These are phyloP conservation scores for Labroides dimidiatus DNA, from an alignment of 2,797 vertebrate species.

Conservation along the genomic window DNA sequence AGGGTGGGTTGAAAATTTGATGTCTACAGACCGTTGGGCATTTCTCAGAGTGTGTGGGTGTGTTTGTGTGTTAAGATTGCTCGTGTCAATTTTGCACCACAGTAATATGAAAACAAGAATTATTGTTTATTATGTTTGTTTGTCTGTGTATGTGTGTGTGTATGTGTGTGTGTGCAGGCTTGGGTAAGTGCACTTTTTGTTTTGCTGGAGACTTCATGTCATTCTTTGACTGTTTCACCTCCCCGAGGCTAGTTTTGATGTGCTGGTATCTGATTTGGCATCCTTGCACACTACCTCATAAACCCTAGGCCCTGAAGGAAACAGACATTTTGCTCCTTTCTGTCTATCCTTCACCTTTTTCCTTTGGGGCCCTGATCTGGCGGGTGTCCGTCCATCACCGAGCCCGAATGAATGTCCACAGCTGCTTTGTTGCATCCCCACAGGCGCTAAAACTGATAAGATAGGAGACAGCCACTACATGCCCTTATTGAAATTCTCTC, in stretches of 20 bases:
- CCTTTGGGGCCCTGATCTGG: constrained; percentile 56
- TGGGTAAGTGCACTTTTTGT: constrained; percentile 49
- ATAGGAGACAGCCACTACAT: constrained; percentile 27
- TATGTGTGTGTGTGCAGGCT: background rate
- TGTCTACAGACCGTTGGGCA: constrained; percentile 51
- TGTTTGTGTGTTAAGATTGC: constrained; percentile 9
- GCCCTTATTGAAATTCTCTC: constrained; percentile 41
- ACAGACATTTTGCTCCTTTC: constrained; percentile 50
- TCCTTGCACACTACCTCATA: constrained; percentile 66
- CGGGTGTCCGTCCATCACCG: constrained; percentile 71
- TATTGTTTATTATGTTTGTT: constrained; percentile 19
- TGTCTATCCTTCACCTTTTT: constrained; percentile 49
- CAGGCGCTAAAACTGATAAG: constrained; percentile 51
- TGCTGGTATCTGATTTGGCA: constrained; percentile 72
- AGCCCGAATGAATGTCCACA: constrained; percentile 60
- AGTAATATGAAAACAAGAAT: constrained; percentile 23
- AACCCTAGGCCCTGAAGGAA: constrained; percentile 65
- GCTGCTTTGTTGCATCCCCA: constrained; percentile 58
- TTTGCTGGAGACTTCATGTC: constrained; percentile 53
- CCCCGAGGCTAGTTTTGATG: constrained; percentile 65
- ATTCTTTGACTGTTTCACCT: constrained; percentile 49
- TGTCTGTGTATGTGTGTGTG: background rate
- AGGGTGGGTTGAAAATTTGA: constrained; percentile 51
- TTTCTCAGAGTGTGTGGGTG: constrained; percentile 36
- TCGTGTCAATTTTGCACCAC: constrained; percentile 38